Evolutionary conservation across 2,888 invertebrate genomes (phyloP).

Genomic region (Spisula solida): DNA sequence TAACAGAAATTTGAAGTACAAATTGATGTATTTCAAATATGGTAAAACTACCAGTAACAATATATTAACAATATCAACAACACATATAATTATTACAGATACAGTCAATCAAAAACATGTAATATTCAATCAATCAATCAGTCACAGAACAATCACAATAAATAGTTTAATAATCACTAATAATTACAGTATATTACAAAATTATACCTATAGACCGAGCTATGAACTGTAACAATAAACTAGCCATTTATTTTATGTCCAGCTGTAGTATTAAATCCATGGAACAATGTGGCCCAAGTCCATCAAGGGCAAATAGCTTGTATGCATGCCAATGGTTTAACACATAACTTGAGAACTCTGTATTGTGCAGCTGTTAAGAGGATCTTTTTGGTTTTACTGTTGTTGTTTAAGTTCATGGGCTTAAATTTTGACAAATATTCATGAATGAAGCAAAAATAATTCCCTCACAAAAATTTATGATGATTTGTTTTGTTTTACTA

Average conservation of each 20-base stretch:
- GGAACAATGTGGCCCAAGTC: background rate
- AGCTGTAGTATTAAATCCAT: background rate
- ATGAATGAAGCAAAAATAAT: too few relatives aligned
- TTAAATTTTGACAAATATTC: too few relatives aligned
- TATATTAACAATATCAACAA: background rate
- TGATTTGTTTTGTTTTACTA: too few relatives aligned
- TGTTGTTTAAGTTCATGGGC: too few relatives aligned
- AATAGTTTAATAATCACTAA: background rate
- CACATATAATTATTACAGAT: background rate
- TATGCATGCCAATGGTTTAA: background rate
- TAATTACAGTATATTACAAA: constrained; percentile 34
- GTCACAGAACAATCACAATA: background rate
- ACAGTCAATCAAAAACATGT: background rate
- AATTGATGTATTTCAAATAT: background rate
- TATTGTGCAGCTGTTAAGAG: too few relatives aligned
- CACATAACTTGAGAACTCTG: too few relatives aligned
- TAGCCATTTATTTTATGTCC: background rate
- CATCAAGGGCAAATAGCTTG: constrained; percentile 3
- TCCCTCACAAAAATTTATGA: too few relatives aligned
- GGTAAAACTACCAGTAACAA: background rate
- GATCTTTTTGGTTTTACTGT: too few relatives aligned
- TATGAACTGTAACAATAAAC: constrained; percentile 9
- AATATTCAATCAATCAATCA: too few relatives aligned
- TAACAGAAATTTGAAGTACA: background rate
- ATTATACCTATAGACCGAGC: constrained; percentile 49